phyloP scores from a whole-genome alignment of 2,888 invertebrate species.

The Gari tellinella region DNA sequence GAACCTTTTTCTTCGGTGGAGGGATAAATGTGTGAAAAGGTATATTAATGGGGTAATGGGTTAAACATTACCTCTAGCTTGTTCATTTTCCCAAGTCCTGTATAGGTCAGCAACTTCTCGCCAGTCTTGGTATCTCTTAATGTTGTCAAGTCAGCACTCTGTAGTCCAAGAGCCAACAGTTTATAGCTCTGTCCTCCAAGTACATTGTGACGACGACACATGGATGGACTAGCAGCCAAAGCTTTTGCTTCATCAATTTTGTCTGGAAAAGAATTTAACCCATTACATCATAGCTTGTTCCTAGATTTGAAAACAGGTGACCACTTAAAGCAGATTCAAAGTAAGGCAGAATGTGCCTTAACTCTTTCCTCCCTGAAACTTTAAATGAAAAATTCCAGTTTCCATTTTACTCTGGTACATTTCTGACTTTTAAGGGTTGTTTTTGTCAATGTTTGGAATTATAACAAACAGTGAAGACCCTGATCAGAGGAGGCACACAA shows the following conservation, averaged over 20 bases:
- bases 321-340: no score
- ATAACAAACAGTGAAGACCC: no score
- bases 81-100: conserved; percentile 52
- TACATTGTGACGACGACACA: conserved; percentile 65
- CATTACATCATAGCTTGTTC: no score
- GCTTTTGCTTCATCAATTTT: conserved; percentile 64
- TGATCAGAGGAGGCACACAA: no score
- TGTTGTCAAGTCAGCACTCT: conserved; percentile 27
- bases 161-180: conserved; percentile 64
- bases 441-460: no score
- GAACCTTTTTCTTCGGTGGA: background rate
- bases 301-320: no score
- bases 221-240: conserved; percentile 58
- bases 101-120: conserved; percentile 61
- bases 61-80: conserved; percentile 56
- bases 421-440: no score
- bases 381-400: no score
- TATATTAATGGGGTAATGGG: no score
- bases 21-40: background rate
- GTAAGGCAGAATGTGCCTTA: no score
- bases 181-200: conserved; percentile 67
- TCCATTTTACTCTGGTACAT: no score
- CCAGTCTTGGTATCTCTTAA: conserved; percentile 51
- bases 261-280: conserved; percentile 48
- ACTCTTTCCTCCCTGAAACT: no score